phyloP scores from a whole-genome alignment of 2,888 invertebrate species.

The Poecilus cupreus region DNA sequence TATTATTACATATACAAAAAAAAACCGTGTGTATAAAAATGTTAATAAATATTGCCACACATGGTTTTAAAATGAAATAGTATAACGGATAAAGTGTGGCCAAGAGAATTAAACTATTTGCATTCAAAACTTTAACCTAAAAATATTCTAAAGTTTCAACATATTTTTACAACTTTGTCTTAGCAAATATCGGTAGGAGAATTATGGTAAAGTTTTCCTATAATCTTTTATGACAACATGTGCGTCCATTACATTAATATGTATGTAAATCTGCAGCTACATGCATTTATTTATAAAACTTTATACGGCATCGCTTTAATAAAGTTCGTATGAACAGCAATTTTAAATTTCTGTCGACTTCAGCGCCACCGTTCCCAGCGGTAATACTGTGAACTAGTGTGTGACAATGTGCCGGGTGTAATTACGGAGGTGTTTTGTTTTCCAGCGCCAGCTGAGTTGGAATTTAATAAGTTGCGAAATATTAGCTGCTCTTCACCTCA shows the following conservation, averaged over 20 bases:
- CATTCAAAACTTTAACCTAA: too few species aligned
- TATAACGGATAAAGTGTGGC: too few species aligned
- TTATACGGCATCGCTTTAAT: not conserved
- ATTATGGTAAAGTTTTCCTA: not conserved
- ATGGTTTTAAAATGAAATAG: too few species aligned
- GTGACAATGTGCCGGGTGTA: not conserved
- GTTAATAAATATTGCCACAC: too few species aligned
- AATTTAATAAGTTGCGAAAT: conserved; percentile 28
- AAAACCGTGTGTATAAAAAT: too few species aligned
- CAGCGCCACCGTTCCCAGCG: not conserved
- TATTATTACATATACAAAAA: too few species aligned
- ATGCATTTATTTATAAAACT: conserved; percentile 29
- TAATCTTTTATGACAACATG: not conserved
- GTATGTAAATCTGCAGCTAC: conserved; percentile 1
- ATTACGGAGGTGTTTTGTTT: conserved; percentile 17
- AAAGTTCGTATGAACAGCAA: not conserved
- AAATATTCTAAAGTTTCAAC: too few species aligned
- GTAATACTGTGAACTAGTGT: not conserved
- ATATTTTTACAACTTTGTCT: not conserved
- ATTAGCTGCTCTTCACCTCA: conserved; percentile 1
- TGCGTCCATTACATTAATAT: conserved; percentile 22
- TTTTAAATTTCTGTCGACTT: not conserved
- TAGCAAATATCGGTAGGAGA: not conserved
- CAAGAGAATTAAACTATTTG: too few species aligned
- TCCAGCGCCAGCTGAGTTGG: not conserved